phyloP scores from a whole-genome alignment of 53 echinoderm and acorn worm genomes.

The Luidia sarsii region DNA sequence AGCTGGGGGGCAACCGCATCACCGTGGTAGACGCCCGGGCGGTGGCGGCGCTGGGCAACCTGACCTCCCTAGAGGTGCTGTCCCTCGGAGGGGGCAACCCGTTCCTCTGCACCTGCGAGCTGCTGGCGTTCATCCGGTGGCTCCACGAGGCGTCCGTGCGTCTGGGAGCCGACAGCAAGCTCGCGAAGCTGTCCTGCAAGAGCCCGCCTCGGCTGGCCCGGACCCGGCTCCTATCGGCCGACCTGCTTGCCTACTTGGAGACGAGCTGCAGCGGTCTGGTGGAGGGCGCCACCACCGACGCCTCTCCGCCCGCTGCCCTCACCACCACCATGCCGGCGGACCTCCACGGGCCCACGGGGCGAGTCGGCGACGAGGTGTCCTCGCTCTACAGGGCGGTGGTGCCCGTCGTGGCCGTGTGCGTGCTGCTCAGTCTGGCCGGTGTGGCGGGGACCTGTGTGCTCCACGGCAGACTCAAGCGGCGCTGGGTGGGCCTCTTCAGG shows the following conservation, averaged over 20 bases:
- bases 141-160: slow-evolving; percentile 18
- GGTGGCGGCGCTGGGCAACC: not conserved
- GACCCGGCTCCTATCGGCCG: not conserved
- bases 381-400: slow-evolving; percentile 1
- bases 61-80: slow-evolving; percentile 9
- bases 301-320: not conserved
- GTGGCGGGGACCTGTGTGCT: not conserved
- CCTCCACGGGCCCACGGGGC: not conserved
- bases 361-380: not conserved
- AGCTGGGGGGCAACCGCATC: slow-evolving; percentile 26
- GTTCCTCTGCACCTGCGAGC: slow-evolving; percentile 27
- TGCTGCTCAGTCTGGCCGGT: slow-evolving; percentile 2
- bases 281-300: not conserved
- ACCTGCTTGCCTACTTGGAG: slow-evolving; percentile 12
- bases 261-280: slow-evolving; percentile 42
- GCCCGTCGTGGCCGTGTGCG: not conserved
- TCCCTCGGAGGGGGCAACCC: slow-evolving; percentile 18
- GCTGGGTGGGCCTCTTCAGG: slow-evolving; percentile 35
- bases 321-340: too few species aligned
- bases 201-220: not conserved
- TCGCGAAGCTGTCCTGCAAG: not conserved
- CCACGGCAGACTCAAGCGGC: slow-evolving; percentile 34
- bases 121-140: slow-evolving; percentile 37
- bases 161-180: slow-evolving; percentile 20
- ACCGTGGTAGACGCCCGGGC: not conserved